Conservation (phyloP, 2,113 vertebrate species). For the Cricetomys ansorgei region DNA sequence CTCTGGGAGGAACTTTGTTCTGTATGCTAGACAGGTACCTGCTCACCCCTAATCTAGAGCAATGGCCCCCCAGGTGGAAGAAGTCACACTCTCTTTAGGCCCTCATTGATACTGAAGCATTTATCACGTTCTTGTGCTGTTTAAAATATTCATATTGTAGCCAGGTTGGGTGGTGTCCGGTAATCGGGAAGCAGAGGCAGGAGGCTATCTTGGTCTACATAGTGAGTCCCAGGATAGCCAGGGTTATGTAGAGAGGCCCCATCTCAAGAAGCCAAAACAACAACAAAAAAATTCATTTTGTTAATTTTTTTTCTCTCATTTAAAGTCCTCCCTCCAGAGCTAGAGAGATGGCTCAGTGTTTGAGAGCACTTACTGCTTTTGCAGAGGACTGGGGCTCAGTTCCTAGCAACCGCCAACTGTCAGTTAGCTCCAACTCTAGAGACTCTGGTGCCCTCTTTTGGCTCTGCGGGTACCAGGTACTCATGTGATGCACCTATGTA, state of each 20-base stretch:
- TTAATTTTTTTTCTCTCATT: not conserved
- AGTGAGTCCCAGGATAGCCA: not conserved
- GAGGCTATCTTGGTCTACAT: not conserved
- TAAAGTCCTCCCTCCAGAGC: not conserved
- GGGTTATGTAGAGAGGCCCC: not conserved
- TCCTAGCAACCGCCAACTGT: not conserved
- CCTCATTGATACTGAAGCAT: not conserved
- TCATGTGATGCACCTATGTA: too few species aligned
- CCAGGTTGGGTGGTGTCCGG: not conserved
- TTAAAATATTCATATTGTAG: not conserved
- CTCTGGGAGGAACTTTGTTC: not conserved
- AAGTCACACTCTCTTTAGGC: not conserved
- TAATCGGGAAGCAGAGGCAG: not conserved
- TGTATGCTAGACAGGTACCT: not conserved
- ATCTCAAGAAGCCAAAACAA: not conserved
- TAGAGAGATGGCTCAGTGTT: not conserved
- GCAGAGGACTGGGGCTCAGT: not conserved
- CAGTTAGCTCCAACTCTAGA: not conserved
- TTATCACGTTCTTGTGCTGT: not conserved
- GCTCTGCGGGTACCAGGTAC: not conserved
- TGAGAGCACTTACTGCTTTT: not conserved
- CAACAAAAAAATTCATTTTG: not conserved
- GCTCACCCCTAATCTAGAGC: fast-evolving
- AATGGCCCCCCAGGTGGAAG: not conserved
- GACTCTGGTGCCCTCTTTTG: not conserved